Evolutionary conservation across 2,113 vertebrate species (phyloP).

Genomic region (Sula dactylatra): DNA sequence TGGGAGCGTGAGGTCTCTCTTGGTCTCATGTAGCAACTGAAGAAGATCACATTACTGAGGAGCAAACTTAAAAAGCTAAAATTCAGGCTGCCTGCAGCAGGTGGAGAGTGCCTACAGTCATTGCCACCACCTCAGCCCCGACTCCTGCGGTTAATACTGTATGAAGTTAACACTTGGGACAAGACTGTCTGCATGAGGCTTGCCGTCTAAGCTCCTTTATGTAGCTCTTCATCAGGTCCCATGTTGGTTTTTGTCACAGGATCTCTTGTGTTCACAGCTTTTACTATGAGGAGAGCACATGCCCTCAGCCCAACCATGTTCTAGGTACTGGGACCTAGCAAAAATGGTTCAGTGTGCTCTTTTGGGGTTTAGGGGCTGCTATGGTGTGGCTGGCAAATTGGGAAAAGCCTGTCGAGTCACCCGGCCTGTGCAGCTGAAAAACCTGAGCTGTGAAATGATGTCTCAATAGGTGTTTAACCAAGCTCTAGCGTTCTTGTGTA

Average conservation of each 20-base stretch:
- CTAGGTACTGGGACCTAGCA: neutral
- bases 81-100: neutral
- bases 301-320: neutral
- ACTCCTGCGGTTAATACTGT: neutral
- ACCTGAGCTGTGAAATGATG: neutral
- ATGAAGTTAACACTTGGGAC: neutral
- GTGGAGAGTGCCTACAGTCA: neutral
- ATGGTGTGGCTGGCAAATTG: neutral
- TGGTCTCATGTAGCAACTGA: neutral
- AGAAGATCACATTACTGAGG: neutral
- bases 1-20: neutral
- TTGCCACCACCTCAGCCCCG: neutral
- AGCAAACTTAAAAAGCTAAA: neutral
- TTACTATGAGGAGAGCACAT: accelerated
- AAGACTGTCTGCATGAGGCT: neutral
- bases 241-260: accelerated
- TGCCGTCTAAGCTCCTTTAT: neutral
- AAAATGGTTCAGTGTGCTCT: neutral
- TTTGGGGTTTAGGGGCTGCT: neutral
- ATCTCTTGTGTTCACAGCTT: neutral
- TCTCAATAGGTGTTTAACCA: neutral
- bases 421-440: neutral
- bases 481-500: neutral
- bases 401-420: neutral
- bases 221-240: neutral